Evolutionary conservation across 1,140 invertebrate species (phyloP), one percentile per base, ranked within the genome.

Genomic region (Calephelis virginiensis): DNA sequence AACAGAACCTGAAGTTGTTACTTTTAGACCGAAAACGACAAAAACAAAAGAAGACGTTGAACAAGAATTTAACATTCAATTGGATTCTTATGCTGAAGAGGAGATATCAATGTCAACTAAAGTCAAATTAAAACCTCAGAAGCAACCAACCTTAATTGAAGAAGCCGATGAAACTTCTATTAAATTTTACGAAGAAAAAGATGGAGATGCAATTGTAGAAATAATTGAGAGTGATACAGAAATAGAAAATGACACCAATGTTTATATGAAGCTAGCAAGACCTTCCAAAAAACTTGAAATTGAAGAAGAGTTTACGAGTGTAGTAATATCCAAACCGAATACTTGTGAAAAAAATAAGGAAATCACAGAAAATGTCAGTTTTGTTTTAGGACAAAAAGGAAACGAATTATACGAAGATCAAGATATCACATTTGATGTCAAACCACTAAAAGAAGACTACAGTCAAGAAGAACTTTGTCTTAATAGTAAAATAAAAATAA

Each of bases 61-160:
- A 82, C 96, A 97, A 91, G 96, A 96, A 89, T 97, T 97, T 81
- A 96, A 95, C 82, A 96, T 97, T 72, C 95, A 95, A 38, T 87
- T 96, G 59, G 95, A 96, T 87, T 95, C 95, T 0, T 97, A 97
- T 83, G 95, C 95, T 59, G 96, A 97, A 90, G 96, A 97, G 92
- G 95, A 97, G 86, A 95, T 97, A 70, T 96, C 95, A 6, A 95
- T 97, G 94, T 94, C 95, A 10, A 95, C 95, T 67, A 96, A 96
- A 89, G 94, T 96, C 5, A 95, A 95, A 90, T 70, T 96, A n/a
- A 96, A 94, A 75, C 95, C 94, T 48, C 94, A 93, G 81, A 92
- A 92, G 66, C 93, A 93, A 65, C 91, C 92, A 62, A 96, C 95
- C 8, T 96, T 94, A 84, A 93, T 92, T 8, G 95, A 96, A 89